A percentile compares a stretch with the other conserved stretches of the same genome.
phyloP scores from a whole-genome alignment of 2,888 invertebrate genomes.

The Dryobotodes eremita region DNA sequence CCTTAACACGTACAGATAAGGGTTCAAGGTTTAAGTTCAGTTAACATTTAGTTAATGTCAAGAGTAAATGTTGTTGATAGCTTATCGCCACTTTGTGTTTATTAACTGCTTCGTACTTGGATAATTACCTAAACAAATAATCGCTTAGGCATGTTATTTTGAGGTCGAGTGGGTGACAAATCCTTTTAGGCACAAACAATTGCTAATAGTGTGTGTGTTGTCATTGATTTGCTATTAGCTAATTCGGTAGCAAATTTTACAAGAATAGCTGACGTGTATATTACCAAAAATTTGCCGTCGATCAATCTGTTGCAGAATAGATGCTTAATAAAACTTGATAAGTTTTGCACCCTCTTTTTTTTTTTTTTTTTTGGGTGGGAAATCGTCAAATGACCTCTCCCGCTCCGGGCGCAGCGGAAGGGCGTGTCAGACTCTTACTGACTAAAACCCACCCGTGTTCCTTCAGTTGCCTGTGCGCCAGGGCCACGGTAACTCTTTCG shows the following conservation, averaged over 20 bases:
- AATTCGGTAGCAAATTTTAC: neutral
- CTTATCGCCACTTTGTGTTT: slow-evolving; percentile 41
- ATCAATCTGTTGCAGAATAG: neutral
- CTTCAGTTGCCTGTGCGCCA: too few relatives aligned
- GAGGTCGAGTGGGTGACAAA: slow-evolving; percentile 19
- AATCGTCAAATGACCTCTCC: too few relatives aligned
- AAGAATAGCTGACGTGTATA: neutral
- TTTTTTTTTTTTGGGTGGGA: too few relatives aligned
- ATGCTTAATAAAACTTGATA: neutral
- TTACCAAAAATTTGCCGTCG: neutral
- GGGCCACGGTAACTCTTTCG: too few relatives aligned
- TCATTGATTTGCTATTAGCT: neutral
- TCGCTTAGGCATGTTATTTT: slow-evolving; percentile 14
- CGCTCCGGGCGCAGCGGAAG: too few relatives aligned
- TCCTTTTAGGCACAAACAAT: slow-evolving; percentile 34
- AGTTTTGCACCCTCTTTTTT: too few relatives aligned
- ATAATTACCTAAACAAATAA: slow-evolving; percentile 43
- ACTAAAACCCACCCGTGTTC: too few relatives aligned
- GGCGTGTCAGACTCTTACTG: too few relatives aligned
- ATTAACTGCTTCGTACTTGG: slow-evolving; percentile 16
- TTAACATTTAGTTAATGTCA: slow-evolving; percentile 48
- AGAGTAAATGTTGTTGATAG: slow-evolving; percentile 41
- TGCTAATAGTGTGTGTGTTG: neutral
- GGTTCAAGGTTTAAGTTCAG: slow-evolving; percentile 49
- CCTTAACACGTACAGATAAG: slow-evolving; percentile 40